Base-by-base conservation (phyloP, 2,888 invertebrate genomes). In the Chirona hameri region DNA sequence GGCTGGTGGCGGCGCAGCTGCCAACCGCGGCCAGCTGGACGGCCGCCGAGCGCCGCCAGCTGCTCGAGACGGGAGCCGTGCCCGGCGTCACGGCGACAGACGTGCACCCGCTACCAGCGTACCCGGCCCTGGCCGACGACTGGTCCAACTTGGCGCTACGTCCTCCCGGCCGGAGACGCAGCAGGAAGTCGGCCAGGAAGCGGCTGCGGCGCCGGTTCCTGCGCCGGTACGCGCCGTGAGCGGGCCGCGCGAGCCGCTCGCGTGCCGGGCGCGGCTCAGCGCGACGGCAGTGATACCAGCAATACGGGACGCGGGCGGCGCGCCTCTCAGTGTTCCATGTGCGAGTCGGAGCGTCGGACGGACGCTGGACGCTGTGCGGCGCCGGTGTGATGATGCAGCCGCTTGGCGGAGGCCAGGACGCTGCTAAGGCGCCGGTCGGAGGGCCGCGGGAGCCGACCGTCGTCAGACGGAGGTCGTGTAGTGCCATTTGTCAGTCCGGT, bases 91-190 rank as follows among this genome's bases (percentile, higher is more conserved):
- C 83, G 24, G 79, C 84, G 24, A 82, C 83, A 10, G 83, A 84
- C 39, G 57, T 84, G 27, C 85, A 85, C 72, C 80, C 83, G 12
- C 81, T 83, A 48, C 55, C 82, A 52, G 83, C 79, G 39, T 84
- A 83, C 55, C 85, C 85, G 15, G 39, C 84, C 65, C 83, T 85
- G 21, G 85, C 85, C n/a, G 83, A 83, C 18, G 85, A 85, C 72
- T 83, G 84, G 79, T 82, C 85, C 79, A 85, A 85, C 79, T 81
- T 85, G 24, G 80, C 83, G 60, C 84, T 85, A 72, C 83, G 83
- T 72, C 85, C 83, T 72, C 83, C 84, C 72, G 84, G 81, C 39
- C 82, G 83, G 65, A 82, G 85, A 81, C 84, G 84, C 65, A 76
- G 84, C 27, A 83, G 85, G 57, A 76, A 76, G 76, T 76, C 76